These are phyloP conservation scores for Tipula lateralis DNA, from an alignment of 2,888 invertebrate species.

Conservation along the genomic window DNA sequence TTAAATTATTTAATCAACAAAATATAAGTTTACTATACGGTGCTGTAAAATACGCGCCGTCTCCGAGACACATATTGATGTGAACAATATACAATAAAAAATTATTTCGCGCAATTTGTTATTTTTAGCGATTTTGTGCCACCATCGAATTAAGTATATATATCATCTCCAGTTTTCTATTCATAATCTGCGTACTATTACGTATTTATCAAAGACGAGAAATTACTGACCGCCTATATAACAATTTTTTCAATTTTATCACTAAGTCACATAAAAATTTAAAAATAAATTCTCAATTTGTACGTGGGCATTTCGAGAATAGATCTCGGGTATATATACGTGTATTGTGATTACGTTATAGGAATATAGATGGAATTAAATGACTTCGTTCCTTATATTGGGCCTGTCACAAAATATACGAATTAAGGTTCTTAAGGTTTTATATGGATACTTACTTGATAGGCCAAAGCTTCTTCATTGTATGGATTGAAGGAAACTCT, in stretches of 20 bases:
- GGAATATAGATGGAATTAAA: background rate
- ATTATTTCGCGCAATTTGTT: background rate
- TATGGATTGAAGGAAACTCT: conserved; percentile 29
- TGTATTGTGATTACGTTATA: background rate
- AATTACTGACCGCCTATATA: background rate
- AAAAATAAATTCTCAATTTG: background rate
- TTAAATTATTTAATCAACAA: conserved; percentile 11
- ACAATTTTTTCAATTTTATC: background rate
- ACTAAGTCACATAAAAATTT: background rate
- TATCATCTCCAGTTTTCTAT: background rate
- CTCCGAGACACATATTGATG: background rate
- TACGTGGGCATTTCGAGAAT: background rate
- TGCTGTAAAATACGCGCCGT: background rate
- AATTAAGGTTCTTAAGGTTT: background rate
- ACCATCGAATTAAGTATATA: background rate
- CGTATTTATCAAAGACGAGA: background rate
- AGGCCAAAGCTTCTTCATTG: conserved; percentile 46
- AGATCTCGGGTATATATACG: background rate
- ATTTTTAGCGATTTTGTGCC: background rate
- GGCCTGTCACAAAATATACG: background rate
- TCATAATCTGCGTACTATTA: background rate
- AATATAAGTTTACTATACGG: background rate
- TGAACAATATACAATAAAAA: background rate
- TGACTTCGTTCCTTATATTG: background rate
- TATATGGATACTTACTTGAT: conserved; percentile 46